phyloP scores from a whole-genome alignment of 2,888 invertebrate genomes.

The Fragum sueziense region DNA sequence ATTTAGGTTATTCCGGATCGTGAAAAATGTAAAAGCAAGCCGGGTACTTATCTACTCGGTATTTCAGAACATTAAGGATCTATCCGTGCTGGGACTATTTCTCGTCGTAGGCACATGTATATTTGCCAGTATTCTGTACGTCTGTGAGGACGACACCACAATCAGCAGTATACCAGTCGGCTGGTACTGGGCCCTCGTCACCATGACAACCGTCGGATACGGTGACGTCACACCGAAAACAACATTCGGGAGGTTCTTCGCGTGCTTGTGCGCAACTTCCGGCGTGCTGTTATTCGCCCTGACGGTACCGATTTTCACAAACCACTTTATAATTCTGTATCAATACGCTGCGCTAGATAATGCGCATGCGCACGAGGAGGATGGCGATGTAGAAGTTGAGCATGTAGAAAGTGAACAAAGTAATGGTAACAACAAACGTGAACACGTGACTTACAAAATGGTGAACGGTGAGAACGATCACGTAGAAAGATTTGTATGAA shows the following conservation, averaged over 20 bases:
- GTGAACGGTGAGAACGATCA: neutral
- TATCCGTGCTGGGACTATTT: constrained; percentile 42
- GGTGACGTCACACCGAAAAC: constrained; percentile 49
- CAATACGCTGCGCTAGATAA: constrained; percentile 30
- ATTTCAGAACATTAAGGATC: constrained; percentile 40
- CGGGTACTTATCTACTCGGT: constrained; percentile 46
- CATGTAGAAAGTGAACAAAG: neutral
- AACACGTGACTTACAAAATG: neutral
- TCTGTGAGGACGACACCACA: constrained; percentile 35
- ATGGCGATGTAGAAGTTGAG: neutral
- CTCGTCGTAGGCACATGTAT: constrained; percentile 45
- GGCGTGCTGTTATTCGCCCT: constrained; percentile 54
- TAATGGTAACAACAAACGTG: neutral
- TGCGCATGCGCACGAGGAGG: neutral
- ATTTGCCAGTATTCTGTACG: constrained; percentile 52
- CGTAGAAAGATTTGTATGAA: neutral
- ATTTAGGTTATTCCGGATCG: constrained; percentile 47
- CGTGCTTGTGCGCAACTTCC: constrained; percentile 39
- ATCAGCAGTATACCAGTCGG: constrained; percentile 41
- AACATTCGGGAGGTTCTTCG: constrained; percentile 29
- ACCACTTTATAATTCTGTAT: constrained; percentile 50
- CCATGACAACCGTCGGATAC: constrained; percentile 57
- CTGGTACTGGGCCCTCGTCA: constrained; percentile 55
- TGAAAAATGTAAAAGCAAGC: constrained; percentile 45
- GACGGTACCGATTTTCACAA: constrained; percentile 55